These are phyloP conservation scores for Lepus townsendii DNA, from an alignment of 2,797 vertebrate species.

Conservation along the genomic window DNA sequence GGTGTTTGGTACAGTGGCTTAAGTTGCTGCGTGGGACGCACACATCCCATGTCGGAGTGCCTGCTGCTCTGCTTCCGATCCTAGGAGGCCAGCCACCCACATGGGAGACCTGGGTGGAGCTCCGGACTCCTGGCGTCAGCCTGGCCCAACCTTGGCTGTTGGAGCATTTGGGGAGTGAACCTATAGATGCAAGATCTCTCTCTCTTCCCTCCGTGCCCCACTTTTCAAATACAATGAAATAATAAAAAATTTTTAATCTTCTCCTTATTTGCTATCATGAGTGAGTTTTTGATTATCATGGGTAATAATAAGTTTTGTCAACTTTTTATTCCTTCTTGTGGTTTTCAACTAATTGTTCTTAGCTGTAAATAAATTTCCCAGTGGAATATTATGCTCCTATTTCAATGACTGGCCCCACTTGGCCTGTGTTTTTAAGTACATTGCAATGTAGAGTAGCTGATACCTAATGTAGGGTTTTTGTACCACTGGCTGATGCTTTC, in stretches of 20 bases:
- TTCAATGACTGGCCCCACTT: background rate
- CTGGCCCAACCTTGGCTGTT: too few relatives aligned
- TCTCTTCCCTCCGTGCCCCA: too few relatives aligned
- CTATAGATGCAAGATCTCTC: too few relatives aligned
- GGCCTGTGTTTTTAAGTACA: background rate
- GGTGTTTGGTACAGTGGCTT: too few relatives aligned
- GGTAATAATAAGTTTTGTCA: background rate
- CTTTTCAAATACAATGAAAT: too few relatives aligned
- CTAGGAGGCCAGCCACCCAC: too few relatives aligned
- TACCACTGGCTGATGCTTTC: background rate
- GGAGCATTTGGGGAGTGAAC: too few relatives aligned
- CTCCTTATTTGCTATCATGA: background rate
- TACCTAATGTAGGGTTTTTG: slow-evolving; percentile 8
- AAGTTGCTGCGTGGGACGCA: too few relatives aligned
- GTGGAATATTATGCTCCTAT: background rate
- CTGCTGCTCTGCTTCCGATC: too few relatives aligned
- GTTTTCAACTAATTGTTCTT: slow-evolving; percentile 4
- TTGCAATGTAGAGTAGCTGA: background rate
- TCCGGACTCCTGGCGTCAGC: too few relatives aligned
- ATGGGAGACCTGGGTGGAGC: too few relatives aligned
- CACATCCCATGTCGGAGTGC: too few relatives aligned
- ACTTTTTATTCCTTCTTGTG: background rate
- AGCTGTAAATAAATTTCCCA: background rate
- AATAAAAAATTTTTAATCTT: background rate
- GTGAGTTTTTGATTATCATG: background rate